Percentiles rank a stretch among this genome's conserved stretches.
Conservation (phyloP, 1,140 invertebrate species). For the Drosophila fuyamai region DNA sequence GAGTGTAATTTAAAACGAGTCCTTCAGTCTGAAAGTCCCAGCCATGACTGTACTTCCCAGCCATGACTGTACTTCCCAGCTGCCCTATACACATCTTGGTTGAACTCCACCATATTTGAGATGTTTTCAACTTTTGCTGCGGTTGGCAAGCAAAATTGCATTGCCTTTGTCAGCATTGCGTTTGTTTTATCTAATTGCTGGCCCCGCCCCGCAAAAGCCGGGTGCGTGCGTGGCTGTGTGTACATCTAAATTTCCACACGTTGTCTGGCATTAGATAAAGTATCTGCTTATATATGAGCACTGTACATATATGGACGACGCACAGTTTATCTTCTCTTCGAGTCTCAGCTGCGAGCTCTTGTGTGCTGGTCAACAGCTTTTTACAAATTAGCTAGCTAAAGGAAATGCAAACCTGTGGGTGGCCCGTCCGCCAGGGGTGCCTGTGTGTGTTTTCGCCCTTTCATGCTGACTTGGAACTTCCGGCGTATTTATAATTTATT, state of each 20-base stretch:
- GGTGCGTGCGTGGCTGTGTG: not conserved
- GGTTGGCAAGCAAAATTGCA: slow-evolving; percentile 76
- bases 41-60: slow-evolving; percentile 16
- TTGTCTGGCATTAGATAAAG: slow-evolving; percentile 71
- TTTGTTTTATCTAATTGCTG: slow-evolving; percentile 82
- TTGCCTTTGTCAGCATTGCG: slow-evolving; percentile 81
- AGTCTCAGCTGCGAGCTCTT: slow-evolving; percentile 64
- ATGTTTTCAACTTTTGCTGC: slow-evolving; percentile 76
- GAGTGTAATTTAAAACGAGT: not conserved
- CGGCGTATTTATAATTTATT: slow-evolving; percentile 83
- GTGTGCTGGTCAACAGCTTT: slow-evolving; percentile 76
- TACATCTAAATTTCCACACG: slow-evolving; percentile 65
- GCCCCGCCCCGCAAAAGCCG: not conserved
- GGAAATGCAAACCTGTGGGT: slow-evolving; percentile 73
- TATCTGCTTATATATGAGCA: slow-evolving; percentile 66
- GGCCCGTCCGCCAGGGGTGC: not conserved
- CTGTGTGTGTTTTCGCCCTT: slow-evolving; percentile 62
- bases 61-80: slow-evolving; percentile 19
- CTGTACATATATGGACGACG: slow-evolving; percentile 28
- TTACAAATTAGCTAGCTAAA: slow-evolving; percentile 81
- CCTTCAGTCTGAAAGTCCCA: not conserved
- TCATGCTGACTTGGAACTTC: slow-evolving; percentile 81
- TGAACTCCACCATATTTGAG: slow-evolving; percentile 62
- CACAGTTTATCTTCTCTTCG: slow-evolving; percentile 78
- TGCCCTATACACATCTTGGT: slow-evolving; percentile 12